Evolutionary conservation across 2,113 vertebrate species (phyloP), one percentile per base, ranked within the genome.

Genomic region (Elgaria multicarinata): DNA sequence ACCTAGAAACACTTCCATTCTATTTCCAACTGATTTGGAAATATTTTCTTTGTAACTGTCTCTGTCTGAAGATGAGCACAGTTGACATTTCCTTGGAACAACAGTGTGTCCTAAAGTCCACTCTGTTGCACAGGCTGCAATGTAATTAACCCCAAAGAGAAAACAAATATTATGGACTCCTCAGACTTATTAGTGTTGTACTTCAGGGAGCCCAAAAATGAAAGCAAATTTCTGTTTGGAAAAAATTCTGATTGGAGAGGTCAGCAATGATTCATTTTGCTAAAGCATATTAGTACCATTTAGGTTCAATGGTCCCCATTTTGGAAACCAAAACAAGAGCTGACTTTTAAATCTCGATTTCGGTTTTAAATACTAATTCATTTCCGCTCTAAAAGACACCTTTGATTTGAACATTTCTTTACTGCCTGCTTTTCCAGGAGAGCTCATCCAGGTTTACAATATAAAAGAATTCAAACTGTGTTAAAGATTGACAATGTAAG

Each of bases 1-100:
- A 81, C 64, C 77, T 71, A 81, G 87, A 88, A 88, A 80, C 18
- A 7, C 24, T 46, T 77, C n/a, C 36, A 67, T 79, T 67, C 74
- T 20, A 13, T 74, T 82, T 62, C 69, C 39, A 50, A 46, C 31
- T 74, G 39, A n/a, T 72, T 72, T 18, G 14, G 28, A 13, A 14
- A 39, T 20, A 12, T 75, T 46, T 46, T 71, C 39, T 69, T 75
- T 83, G 22, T 20, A 87, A 72, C 39, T 39, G 24, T 44, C 36
- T 6, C 7, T 24, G 42, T 74, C 53, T 83, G 85, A 87, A 77
- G 39, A 89, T 39, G 44, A 83, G 39, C 53, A 76, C 39, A 74
- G 31, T 8, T 84, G 44, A 84, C 58, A 36, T 66, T 84, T 89
- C 22, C 24, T 55, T 84, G 66, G 55, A 6, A 10, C 71, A 76